Evolutionary conservation across 2,888 invertebrate species (phyloP).

Genomic region (Plusia festucae): DNA sequence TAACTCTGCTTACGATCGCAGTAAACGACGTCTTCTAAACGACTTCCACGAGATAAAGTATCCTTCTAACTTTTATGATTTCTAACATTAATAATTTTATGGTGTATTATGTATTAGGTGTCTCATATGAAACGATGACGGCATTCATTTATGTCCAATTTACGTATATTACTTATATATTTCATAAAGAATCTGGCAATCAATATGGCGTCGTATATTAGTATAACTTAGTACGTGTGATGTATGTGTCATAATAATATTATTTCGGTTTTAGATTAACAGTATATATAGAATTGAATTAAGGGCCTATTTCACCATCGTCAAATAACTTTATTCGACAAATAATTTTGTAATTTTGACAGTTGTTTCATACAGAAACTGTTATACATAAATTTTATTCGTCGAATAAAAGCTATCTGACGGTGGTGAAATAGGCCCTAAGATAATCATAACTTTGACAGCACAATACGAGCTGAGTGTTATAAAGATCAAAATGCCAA

Average conservation of each 20-base stretch:
- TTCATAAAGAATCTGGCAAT: background rate
- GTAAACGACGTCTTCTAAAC: constrained; percentile 39
- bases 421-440: too few species aligned
- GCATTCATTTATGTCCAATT: background rate
- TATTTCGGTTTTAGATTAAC: too few species aligned
- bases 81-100: constrained; percentile 13
- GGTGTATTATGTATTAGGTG: background rate
- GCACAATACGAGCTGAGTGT: too few species aligned
- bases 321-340: too few species aligned
- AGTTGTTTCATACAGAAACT: too few species aligned
- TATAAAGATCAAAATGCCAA: too few species aligned
- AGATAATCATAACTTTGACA: too few species aligned
- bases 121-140: constrained; percentile 3
- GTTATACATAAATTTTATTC: too few species aligned
- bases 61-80: constrained; percentile 35
- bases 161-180: constrained; percentile 1
- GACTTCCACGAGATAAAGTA: constrained; percentile 38
- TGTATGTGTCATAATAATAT: background rate
- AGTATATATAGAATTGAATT: too few species aligned
- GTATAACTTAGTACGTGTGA: background rate
- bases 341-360: too few species aligned
- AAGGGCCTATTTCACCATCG: too few species aligned
- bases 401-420: too few species aligned
- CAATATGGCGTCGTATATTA: background rate
- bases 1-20: constrained; percentile 20